Evolutionary conservation across 2,797 vertebrate species (phyloP).

Genomic region (Morus bassanus): DNA sequence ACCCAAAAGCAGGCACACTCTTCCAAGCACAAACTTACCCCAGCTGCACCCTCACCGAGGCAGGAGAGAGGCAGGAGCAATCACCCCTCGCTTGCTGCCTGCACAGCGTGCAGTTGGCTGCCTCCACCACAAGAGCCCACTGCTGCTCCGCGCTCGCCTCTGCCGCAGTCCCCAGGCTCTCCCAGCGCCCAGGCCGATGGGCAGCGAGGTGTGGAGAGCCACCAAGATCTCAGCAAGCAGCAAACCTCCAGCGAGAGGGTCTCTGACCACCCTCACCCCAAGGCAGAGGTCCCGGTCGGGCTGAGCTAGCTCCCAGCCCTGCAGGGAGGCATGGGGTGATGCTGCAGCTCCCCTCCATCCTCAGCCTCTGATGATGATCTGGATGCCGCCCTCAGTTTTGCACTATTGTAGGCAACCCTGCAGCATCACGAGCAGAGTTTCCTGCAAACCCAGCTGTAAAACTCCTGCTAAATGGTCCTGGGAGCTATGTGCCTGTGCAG

Average conservation of each 20-base stretch:
- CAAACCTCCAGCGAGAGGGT: fast-evolving
- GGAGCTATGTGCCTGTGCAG: background rate
- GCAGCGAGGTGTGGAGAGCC: no score
- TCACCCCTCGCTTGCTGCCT: background rate
- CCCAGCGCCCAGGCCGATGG: background rate
- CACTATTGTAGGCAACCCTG: background rate
- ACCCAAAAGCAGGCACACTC: fast-evolving
- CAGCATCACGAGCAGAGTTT: fast-evolving
- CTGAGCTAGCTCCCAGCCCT: background rate
- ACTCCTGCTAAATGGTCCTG: fast-evolving
- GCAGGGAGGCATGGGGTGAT: fast-evolving
- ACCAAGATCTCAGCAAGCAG: no score
- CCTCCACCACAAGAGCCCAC: slow-evolving; percentile 6
- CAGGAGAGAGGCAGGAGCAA: fast-evolving
- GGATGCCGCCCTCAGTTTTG: background rate
- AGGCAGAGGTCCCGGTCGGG: fast-evolving
- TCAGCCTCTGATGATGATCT: background rate
- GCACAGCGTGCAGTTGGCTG: background rate
- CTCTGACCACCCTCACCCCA: fast-evolving
- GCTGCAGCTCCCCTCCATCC: background rate
- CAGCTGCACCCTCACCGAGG: fast-evolving
- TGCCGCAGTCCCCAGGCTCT: background rate
- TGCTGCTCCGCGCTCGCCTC: background rate
- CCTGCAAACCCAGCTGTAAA: fast-evolving
- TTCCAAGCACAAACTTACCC: fast-evolving